These are phyloP conservation scores for Daptonema setosum DNA, from an alignment of 2,888 invertebrate genomes.

Conservation along the genomic window DNA sequence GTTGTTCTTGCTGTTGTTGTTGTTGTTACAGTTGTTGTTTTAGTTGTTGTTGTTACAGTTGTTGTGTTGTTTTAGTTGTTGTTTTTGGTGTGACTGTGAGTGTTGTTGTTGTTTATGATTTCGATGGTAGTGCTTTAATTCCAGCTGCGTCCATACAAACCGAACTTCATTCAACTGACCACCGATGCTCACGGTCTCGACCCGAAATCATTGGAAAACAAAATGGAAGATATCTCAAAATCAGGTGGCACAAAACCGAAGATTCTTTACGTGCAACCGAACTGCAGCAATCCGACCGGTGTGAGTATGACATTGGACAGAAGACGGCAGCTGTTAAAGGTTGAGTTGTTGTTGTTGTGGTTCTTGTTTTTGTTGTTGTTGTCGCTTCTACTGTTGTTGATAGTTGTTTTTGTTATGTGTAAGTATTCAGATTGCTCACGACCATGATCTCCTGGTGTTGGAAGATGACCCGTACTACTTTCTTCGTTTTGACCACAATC, in stretches of 20 bases:
- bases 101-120: no score
- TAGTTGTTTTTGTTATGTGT: neutral
- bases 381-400: neutral
- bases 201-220: slow-evolving; percentile 39
- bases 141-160: slow-evolving; percentile 46
- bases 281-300: slow-evolving; percentile 54
- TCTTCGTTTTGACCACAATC: slow-evolving; percentile 41
- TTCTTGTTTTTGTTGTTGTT: no score
- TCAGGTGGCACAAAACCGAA: slow-evolving; percentile 39
- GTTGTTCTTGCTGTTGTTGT: no score
- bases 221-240: slow-evolving; percentile 32
- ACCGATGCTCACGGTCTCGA: slow-evolving; percentile 48
- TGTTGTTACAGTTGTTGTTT: no score
- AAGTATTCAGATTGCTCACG: slow-evolving; percentile 39
- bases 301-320: slow-evolving; percentile 44
- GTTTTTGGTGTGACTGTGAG: no score
- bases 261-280: slow-evolving; percentile 49
- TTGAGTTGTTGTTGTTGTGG: no score
- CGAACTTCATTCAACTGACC: slow-evolving; percentile 44
- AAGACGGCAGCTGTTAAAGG: slow-evolving; percentile 45
- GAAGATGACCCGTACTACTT: slow-evolving; percentile 66
- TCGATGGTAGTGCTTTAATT: no score
- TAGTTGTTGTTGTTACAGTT: no score
- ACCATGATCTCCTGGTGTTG: slow-evolving; percentile 51
- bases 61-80: no score